Conservation (phyloP, 2,113 vertebrate genomes). For the Coryphaenoides rupestris region DNA sequence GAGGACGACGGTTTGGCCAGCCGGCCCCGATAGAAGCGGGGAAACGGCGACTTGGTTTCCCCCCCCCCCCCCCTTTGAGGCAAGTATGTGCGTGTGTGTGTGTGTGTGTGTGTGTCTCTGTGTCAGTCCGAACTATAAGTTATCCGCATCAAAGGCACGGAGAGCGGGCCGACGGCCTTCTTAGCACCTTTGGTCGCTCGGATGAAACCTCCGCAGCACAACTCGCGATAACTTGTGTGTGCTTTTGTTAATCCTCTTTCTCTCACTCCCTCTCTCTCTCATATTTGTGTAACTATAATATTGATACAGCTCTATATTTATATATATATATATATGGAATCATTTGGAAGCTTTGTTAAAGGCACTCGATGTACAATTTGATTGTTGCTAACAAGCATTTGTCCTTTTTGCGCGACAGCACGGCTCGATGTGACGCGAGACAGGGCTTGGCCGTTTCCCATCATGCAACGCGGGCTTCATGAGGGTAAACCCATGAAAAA, state of each 20-base stretch:
- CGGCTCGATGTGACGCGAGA: not conserved
- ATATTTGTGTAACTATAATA: not conserved
- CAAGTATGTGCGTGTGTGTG: too few species aligned
- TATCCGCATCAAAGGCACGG: slow-evolving; percentile 22
- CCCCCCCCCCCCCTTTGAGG: too few species aligned
- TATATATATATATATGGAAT: slow-evolving; percentile 48
- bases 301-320: too few species aligned
- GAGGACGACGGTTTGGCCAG: too few species aligned
- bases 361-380: slow-evolving; percentile 56
- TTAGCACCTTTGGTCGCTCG: slow-evolving; percentile 56
- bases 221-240: slow-evolving; percentile 27
- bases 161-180: slow-evolving; percentile 21
- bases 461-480: not conserved
- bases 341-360: slow-evolving; percentile 56
- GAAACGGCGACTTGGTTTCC: too few species aligned
- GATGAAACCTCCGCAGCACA: slow-evolving; percentile 23
- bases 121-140: too few species aligned
- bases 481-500: slow-evolving; percentile 26
- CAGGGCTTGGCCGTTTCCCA: slow-evolving; percentile 1
- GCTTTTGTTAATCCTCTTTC: too few species aligned
- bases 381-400: slow-evolving; percentile 38
- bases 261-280: slow-evolving; percentile 7
- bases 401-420: slow-evolving; percentile 4
- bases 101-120: too few species aligned
- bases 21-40: too few species aligned